Conservation (phyloP, 2,888 invertebrate genomes). For the Agrotis ipsilon region DNA sequence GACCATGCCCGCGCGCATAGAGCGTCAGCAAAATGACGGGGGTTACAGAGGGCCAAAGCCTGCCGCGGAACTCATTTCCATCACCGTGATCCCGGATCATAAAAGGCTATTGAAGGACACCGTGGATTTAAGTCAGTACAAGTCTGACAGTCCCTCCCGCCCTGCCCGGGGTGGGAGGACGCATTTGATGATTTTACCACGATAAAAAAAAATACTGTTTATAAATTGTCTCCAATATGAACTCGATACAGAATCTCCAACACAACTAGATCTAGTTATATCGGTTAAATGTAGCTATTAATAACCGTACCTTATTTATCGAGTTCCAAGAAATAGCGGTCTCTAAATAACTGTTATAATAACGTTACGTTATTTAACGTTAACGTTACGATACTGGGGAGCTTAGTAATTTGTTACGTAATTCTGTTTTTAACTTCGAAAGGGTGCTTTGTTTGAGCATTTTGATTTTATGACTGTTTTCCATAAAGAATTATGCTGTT, state of each 20-base stretch:
- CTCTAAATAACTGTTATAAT: slow-evolving; percentile 11
- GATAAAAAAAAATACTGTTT: no score
- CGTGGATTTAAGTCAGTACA: no score
- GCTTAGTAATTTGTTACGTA: slow-evolving; percentile 8
- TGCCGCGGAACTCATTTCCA: no score
- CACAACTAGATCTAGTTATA: neutral
- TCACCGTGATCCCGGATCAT: no score
- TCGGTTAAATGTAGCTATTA: slow-evolving; percentile 19
- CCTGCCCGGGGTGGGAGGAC: no score
- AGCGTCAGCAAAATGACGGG: no score
- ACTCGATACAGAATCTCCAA: slow-evolving; percentile 1
- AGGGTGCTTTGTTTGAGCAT: neutral
- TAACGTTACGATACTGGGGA: neutral
- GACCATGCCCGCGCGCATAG: no score
- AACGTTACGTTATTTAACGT: slow-evolving; percentile 12
- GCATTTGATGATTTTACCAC: no score
- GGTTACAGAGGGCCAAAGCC: no score
- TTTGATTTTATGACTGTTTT: neutral
- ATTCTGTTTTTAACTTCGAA: slow-evolving; percentile 16
- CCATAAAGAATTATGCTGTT: neutral
- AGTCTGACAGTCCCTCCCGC: no score
- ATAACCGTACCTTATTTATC: slow-evolving; percentile 20
- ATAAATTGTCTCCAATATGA: slow-evolving; percentile 1
- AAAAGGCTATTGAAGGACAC: no score
- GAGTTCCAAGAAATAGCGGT: neutral